Conservation (phyloP, 2,113 vertebrate genomes). For the Pseudolaguvia tuberculata region DNA sequence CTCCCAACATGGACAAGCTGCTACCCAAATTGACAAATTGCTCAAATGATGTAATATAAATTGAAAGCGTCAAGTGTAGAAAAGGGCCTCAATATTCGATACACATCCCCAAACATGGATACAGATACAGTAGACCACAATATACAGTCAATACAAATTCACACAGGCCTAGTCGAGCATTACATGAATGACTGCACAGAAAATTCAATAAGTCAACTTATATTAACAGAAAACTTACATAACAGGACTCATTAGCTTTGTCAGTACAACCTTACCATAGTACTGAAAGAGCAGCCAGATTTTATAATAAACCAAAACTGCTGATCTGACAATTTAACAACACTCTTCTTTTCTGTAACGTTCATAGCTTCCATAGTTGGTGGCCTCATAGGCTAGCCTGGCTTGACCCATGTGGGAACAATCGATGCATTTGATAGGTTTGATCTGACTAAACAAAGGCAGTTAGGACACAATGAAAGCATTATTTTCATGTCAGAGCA, state of each 20-base stretch:
- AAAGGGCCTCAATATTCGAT: no score
- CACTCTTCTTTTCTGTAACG: not conserved
- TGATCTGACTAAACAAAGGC: constrained; percentile 50
- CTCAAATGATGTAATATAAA: no score
- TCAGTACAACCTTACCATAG: not conserved
- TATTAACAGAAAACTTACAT: not conserved
- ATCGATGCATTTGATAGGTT: constrained; percentile 45
- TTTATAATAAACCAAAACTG: not conserved
- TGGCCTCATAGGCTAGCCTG: constrained; percentile 20
- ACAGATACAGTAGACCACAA: no score
- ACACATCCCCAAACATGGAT: no score
- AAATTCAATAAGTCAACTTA: not conserved
- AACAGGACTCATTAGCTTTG: not conserved
- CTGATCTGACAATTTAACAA: not conserved
- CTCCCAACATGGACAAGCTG: no score
- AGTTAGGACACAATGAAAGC: constrained; percentile 34
- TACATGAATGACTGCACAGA: no score
- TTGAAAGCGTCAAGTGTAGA: no score
- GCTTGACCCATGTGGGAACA: constrained; percentile 42
- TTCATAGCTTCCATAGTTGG: constrained; percentile 1
- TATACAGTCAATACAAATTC: no score
- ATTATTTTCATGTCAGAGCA: constrained; percentile 20
- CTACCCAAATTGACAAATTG: no score
- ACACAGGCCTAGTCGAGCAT: no score
- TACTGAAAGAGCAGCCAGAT: not conserved